These are phyloP conservation scores for Plotosus lineatus DNA, from an alignment of 2,113 vertebrate genomes.

Conservation along the genomic window DNA sequence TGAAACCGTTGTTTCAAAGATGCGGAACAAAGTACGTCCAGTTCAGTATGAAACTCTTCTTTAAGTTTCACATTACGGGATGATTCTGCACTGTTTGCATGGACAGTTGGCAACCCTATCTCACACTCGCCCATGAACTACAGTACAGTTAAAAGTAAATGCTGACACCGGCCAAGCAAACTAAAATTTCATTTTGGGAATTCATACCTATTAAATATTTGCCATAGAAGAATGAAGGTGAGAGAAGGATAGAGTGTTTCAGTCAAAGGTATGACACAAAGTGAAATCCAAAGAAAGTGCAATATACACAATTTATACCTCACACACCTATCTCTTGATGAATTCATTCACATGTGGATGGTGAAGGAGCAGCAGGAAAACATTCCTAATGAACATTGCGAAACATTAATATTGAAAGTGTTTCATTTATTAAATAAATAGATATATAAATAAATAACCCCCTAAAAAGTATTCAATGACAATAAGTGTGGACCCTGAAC, in stretches of 20 bases:
- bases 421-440: too few species aligned
- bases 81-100: too few species aligned
- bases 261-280: conserved; percentile 23
- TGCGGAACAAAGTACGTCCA: too few species aligned
- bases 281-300: conserved; percentile 77
- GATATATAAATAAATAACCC: too few species aligned
- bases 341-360: neutral
- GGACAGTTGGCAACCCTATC: too few species aligned
- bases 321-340: conserved; percentile 49
- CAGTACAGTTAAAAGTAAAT: neutral
- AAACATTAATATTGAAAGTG: too few species aligned
- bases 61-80: too few species aligned
- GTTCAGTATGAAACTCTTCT: too few species aligned
- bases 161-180: neutral
- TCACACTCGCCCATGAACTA: neutral
- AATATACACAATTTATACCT: conserved; percentile 77
- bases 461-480: neutral
- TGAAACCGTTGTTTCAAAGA: too few species aligned
- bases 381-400: neutral
- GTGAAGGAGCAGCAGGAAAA: neutral
- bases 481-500: neutral
- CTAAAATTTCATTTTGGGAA: neutral
- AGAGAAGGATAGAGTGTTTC: conserved; percentile 5
- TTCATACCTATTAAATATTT: conserved; percentile 20
- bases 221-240: neutral